Base-by-base conservation (phyloP, 64 coral and sea anemone species). In the Catalaphyllia jardinei region DNA sequence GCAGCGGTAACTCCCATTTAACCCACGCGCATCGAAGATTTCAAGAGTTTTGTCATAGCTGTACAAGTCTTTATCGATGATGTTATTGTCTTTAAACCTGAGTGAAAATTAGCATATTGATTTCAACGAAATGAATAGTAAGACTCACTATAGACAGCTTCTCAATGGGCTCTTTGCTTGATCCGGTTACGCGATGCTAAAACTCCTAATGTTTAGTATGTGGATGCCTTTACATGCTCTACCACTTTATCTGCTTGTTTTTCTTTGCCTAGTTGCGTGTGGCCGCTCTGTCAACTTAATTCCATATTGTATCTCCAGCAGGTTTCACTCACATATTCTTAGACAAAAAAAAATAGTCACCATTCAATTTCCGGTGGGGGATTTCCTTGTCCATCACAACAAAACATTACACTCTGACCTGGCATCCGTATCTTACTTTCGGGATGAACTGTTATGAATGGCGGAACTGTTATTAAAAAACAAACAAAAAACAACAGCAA, bases 331-430 rank as follows among this genome's bases (percentile, higher is more conserved):
- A 38, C 35, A 38, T 38, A 38, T 38, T 38, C 35, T 2, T 38
- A 38, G 35, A 38, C 35, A 1, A 54, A 54, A n/a, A 0, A n/a
- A 8, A 16, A n/a, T n/a, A n/a, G n/a, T n/a, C 39, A 89, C 87
- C 87, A 89, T 67, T 89, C 87, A 78, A 89, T 78, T 67, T 79
- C 24, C 15, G 87, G 87, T 25, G 73, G 51, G 15, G 87, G 87
- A 51, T 78, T 67, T 10, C 87, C 87, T 14, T 89, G 10, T 5
- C 74, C 87, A 12, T 79, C 46, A 33, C 75, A 79, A 29, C 76
- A 79, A 30, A 89, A 79, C 7, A 31, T 69, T 14, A 89, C 87
- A 79, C 76, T 69, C 17, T 89, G 87, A 14, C 87, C 76, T 12
- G 62, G 24, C 10, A 89, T 67, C 4, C 87, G 33, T 13, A 71